Evolutionary conservation across 2,113 vertebrate genomes (phyloP).

Genomic region (Sarotherodon lohbergeri): DNA sequence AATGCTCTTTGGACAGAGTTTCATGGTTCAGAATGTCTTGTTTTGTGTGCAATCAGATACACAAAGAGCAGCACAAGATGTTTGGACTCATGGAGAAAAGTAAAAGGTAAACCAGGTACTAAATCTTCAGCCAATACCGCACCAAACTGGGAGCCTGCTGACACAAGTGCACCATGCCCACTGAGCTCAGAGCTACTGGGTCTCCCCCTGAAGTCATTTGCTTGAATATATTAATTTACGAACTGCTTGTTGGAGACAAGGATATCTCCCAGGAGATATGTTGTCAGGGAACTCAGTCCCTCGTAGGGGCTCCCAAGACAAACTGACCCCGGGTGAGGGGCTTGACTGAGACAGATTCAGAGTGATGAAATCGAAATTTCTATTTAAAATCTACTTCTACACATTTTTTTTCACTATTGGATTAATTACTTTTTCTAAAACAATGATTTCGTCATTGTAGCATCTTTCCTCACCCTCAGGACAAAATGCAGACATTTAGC

Average conservation of each 20-base stretch:
- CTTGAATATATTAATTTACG: no score
- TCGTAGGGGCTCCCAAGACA: no score
- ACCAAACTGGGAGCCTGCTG: neutral
- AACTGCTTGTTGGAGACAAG: no score
- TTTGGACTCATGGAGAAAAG: neutral
- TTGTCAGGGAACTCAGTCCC: no score
- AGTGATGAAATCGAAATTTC: rapidly evolving
- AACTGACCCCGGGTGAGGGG: no score
- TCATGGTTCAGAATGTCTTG: neutral
- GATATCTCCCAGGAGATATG: no score
- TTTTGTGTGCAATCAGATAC: neutral
- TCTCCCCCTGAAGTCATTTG: no score
- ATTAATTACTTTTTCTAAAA: neutral
- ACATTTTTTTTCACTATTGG: neutral
- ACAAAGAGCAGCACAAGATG: neutral
- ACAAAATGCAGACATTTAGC: rapidly evolving
- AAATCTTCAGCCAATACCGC: neutral
- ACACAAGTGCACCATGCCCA: neutral
- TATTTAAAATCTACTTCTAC: neutral
- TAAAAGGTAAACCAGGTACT: neutral
- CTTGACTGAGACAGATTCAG: no score
- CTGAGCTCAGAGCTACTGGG: no score
- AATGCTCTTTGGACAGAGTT: neutral
- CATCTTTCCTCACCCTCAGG: neutral
- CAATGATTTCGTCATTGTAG: no score